These are phyloP conservation scores for Oscheius sp. DNA, from an alignment of 2,888 invertebrate species.

Conservation along the genomic window DNA sequence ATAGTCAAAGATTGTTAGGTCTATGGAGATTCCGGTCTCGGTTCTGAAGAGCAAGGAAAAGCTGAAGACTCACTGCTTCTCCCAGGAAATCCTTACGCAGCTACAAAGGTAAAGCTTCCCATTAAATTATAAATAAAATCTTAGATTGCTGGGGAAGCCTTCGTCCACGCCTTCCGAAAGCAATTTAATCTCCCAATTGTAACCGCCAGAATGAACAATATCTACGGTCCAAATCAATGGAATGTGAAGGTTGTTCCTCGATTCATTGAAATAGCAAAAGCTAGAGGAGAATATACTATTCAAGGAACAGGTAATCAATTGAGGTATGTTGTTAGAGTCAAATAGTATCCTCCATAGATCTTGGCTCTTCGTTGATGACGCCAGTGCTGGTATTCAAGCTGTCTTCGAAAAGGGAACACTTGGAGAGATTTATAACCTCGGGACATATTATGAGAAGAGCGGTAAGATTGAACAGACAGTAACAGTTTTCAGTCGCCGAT, in stretches of 20 bases:
- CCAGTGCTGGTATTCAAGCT: constrained; percentile 61
- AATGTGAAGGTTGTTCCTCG: constrained; percentile 68
- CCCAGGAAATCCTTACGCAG: constrained; percentile 69
- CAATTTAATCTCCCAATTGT: constrained; percentile 62
- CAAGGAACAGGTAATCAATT: constrained; percentile 66
- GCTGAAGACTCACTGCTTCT: constrained; percentile 55
- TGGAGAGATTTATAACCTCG: constrained; percentile 67
- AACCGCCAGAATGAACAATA: constrained; percentile 67
- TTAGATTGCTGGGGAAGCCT: constrained; percentile 65
- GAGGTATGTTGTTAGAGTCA: constrained; percentile 32
- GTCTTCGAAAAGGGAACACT: constrained; percentile 58
- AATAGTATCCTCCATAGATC: constrained; percentile 40
- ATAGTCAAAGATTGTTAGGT: constrained; percentile 40
- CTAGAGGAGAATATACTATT: constrained; percentile 62
- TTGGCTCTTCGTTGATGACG: constrained; percentile 69
- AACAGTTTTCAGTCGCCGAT: constrained; percentile 58
- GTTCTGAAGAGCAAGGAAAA: constrained; percentile 60
- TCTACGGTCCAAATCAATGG: constrained; percentile 70
- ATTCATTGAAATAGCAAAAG: constrained; percentile 67
- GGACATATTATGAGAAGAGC: constrained; percentile 67
- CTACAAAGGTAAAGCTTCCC: constrained; percentile 55
- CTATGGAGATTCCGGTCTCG: constrained; percentile 67
- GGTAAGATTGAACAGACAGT: constrained; percentile 39
- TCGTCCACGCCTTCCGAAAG: constrained; percentile 57
- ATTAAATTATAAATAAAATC: neutral